Percentiles rank a stretch among this genome's conserved stretches.
phyloP scores from a whole-genome alignment of 2,113 vertebrate species.

The human region GRCh38 chr1:163823001-163823500 shows the following conservation, averaged over 20 bases:
- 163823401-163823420: background rate
- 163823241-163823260: no score
- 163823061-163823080: background rate
- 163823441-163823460: background rate
- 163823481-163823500: background rate
- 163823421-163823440: background rate
- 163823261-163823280: background rate
- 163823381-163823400: background rate
- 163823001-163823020: background rate
- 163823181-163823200: background rate
- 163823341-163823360: background rate
- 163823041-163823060: background rate
- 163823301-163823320: background rate
- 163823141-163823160: no score
- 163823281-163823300: background rate
- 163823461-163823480: background rate
- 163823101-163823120: background rate
- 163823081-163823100: background rate
- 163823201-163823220: rapidly evolving
- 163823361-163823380: background rate
- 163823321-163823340: background rate
- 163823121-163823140: background rate
- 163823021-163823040: no score
- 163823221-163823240: background rate
- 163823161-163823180: background rate